These are phyloP conservation scores for Metallyticus violacea DNA, from an alignment of 2,888 invertebrate species.

Conservation along the genomic window DNA sequence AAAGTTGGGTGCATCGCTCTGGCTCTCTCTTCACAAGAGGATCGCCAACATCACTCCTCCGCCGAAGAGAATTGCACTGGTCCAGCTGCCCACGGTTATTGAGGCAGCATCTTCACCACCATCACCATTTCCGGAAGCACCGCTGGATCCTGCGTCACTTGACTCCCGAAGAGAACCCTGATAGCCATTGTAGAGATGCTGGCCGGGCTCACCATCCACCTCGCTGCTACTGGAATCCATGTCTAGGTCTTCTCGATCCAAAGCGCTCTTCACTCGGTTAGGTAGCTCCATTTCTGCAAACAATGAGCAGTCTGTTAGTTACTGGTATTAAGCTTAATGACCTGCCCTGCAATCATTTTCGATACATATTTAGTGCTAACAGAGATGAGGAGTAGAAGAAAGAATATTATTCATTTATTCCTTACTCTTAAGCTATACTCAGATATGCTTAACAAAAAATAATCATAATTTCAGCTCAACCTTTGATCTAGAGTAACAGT, in stretches of 20 bases:
- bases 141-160: constrained; percentile 15
- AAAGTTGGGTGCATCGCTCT: not conserved
- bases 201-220: constrained; percentile 28
- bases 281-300: constrained; percentile 38
- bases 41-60: not conserved
- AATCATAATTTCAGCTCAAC: too few species aligned
- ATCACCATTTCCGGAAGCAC: constrained; percentile 6
- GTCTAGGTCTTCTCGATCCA: constrained; percentile 34
- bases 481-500: too few species aligned
- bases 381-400: too few species aligned
- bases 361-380: too few species aligned
- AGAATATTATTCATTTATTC: too few species aligned
- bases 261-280: constrained; percentile 28
- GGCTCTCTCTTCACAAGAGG: not conserved
- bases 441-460: too few species aligned
- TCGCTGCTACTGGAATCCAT: constrained; percentile 31
- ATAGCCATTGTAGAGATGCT: constrained; percentile 35
- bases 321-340: too few species aligned
- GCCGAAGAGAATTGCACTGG: not conserved
- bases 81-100: constrained; percentile 3
- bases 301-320: not conserved
- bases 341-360: too few species aligned
- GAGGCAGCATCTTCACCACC: not conserved
- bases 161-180: constrained; percentile 38
- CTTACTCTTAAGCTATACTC: too few species aligned